Evolutionary conservation across 1,140 invertebrate genomes (phyloP), one percentile per base, ranked within the genome.

Genomic region (Halyomorpha halys): DNA sequence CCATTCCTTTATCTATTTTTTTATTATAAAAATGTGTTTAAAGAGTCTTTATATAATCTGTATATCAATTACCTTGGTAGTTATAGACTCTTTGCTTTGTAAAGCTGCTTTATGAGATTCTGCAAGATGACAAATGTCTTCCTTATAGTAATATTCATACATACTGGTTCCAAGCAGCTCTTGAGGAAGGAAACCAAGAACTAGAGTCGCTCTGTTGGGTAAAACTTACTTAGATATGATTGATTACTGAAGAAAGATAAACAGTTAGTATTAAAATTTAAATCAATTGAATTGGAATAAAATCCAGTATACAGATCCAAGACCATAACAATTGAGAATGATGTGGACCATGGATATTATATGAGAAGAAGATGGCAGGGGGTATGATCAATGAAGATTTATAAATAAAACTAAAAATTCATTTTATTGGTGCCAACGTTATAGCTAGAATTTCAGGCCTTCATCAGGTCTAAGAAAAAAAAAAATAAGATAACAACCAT

Each of bases 161-260:
- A 95, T 87, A 70, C 90, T 94, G 1, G 90, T 92, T 11, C 92
- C 92, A 16, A 95, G 75, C 23, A 97, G 75, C 77, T 97, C 93
- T 77, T 97, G 94, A 2, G 92, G 92, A 60, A 96, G 77, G 77
- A 90, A 96, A 8, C 93, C 93, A 30, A 94, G 78, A 18, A 92
- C 85, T 45, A 94, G 72, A 3, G 91, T 95, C 14, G 89, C 89
- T 39, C 34, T 39, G 34, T 39, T 39, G 34, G 34, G 4, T 39
- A 11, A 39, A 39, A 8, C 1, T 39, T 8, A 39, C 11, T 39
- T 39, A 39, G 11, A 30, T 74, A 90, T 94, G 75, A 25, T 18
- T 39, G 75, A 25, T 18, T 39, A 39, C 34, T 39, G 11, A 39
- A 39, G 34, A 39, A 13, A 11, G 5, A 39, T 11, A 39, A 39